phyloP scores from a whole-genome alignment of 2,888 invertebrate species.

The Odontocolon sp. region DNA sequence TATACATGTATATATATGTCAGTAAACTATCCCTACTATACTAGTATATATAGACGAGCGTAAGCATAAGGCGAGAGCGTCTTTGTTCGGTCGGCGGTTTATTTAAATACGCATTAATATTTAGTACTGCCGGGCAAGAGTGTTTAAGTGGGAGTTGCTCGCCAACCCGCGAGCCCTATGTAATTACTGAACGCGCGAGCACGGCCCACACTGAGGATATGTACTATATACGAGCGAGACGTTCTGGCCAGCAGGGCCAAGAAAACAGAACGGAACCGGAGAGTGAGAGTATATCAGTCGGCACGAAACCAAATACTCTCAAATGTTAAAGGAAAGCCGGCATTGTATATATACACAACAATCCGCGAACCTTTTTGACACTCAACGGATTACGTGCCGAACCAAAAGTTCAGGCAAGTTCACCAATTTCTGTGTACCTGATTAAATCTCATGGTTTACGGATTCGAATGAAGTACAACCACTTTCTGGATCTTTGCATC shows the following conservation, averaged over 20 bases:
- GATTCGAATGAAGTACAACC: too few species aligned
- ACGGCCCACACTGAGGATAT: constrained; percentile 69
- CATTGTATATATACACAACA: background rate
- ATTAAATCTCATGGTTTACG: too few species aligned
- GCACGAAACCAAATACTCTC: constrained; percentile 61
- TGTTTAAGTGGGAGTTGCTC: constrained; percentile 77
- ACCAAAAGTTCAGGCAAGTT: constrained; percentile 27
- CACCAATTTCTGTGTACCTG: background rate
- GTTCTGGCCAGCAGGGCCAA: constrained; percentile 26
- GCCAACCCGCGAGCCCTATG: constrained; percentile 72
- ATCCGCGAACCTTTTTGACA: constrained; percentile 29
- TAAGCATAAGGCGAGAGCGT: constrained; percentile 55
- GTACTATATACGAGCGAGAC: constrained; percentile 3
- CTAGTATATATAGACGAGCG: constrained; percentile 22
- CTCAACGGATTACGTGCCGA: constrained; percentile 44
- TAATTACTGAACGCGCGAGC: constrained; percentile 71
- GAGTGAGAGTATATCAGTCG: constrained; percentile 49
- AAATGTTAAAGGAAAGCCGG: constrained; percentile 39
- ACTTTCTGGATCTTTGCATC: too few species aligned
- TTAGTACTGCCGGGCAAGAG: constrained; percentile 72
- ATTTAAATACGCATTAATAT: constrained; percentile 79
- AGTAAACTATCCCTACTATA: constrained; percentile 29
- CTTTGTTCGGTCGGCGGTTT: constrained; percentile 71
- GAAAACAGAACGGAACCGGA: constrained; percentile 35
- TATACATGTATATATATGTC: constrained; percentile 4